These are phyloP conservation scores for Drosophila arawakana DNA, from an alignment of 1,140 invertebrate genomes.

Conservation along the genomic window DNA sequence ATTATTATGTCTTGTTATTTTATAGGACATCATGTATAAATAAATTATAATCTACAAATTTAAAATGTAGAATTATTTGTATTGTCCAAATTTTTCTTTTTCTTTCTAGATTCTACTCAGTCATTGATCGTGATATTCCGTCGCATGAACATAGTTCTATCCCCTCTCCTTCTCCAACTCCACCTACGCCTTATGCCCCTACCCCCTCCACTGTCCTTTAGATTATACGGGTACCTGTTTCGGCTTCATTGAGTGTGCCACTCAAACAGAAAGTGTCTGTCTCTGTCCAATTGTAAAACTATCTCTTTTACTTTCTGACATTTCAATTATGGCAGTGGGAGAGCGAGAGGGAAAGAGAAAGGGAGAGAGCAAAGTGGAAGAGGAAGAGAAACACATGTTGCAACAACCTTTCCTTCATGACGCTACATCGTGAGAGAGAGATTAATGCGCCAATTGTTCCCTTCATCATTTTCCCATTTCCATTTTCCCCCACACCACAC, in stretches of 20 bases:
- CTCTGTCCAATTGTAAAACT: neutral
- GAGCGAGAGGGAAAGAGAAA: neutral
- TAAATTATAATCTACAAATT: too few relatives aligned
- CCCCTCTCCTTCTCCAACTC: neutral
- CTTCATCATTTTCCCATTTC: slow-evolving; percentile 73
- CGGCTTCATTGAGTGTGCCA: slow-evolving; percentile 66
- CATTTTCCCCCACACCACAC: slow-evolving; percentile 28
- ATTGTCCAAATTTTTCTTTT: too few relatives aligned
- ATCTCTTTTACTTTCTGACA: slow-evolving; percentile 51
- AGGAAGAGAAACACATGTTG: slow-evolving; percentile 61
- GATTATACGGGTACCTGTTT: slow-evolving; percentile 62
- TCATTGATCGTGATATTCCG: neutral
- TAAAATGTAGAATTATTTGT: too few relatives aligned
- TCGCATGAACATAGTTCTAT: neutral
- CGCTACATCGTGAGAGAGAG: slow-evolving; percentile 24
- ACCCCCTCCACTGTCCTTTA: slow-evolving; percentile 1
- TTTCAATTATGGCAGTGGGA: slow-evolving; percentile 65
- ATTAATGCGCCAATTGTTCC: slow-evolving; percentile 83
- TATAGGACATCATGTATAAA: too few relatives aligned
- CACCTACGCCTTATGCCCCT: slow-evolving; percentile 15
- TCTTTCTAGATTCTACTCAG: neutral
- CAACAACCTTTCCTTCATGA: slow-evolving; percentile 50
- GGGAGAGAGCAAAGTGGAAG: slow-evolving; percentile 2
- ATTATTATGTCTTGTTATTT: too few relatives aligned
- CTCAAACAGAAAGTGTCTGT: slow-evolving; percentile 43